A percentile compares a stretch with the other conserved stretches of the same genome.
Evolutionary conservation across 2,888 invertebrate genomes (phyloP).

Genomic region (Caenorhabditis drosophilae): DNA sequence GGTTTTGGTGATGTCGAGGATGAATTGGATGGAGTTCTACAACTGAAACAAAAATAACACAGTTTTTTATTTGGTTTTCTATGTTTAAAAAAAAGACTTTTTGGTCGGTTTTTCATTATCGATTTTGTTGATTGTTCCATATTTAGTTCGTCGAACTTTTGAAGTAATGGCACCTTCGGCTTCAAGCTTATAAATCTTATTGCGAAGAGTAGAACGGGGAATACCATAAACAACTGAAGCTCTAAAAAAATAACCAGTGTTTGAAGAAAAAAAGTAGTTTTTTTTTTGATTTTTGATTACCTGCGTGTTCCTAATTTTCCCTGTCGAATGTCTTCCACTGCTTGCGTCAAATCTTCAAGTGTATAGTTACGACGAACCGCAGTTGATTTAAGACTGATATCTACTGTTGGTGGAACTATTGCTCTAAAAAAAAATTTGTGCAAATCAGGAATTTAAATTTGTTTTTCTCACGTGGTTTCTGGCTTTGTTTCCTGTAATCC

Average conservation of each 20-base stretch:
- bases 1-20: conserved; percentile 28
- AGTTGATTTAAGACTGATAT: conserved; percentile 7
- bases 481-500: conserved; percentile 15
- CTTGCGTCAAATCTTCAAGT: conserved; percentile 91
- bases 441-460: too few relatives aligned
- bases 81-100: conserved; percentile 2
- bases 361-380: conserved; percentile 82
- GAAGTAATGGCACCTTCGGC: conserved; percentile 36
- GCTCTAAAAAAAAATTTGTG: background rate
- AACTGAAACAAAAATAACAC: too few relatives aligned
- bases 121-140: background rate
- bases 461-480: too few relatives aligned
- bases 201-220: conserved; percentile 91
- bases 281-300: too few relatives aligned
- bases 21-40: conserved; percentile 12
- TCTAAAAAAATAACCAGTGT: conserved; percentile 69
- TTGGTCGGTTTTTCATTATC: background rate
- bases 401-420: background rate
- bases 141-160: conserved; percentile 26
- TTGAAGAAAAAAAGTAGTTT: too few relatives aligned
- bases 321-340: conserved; percentile 77
- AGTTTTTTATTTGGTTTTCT: too few relatives aligned
- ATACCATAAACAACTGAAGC: conserved; percentile 95
- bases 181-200: conserved; percentile 78
- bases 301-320: conserved; percentile 52